Conservation (phyloP, 2,113 vertebrate genomes). For the Platichthys flesus region DNA sequence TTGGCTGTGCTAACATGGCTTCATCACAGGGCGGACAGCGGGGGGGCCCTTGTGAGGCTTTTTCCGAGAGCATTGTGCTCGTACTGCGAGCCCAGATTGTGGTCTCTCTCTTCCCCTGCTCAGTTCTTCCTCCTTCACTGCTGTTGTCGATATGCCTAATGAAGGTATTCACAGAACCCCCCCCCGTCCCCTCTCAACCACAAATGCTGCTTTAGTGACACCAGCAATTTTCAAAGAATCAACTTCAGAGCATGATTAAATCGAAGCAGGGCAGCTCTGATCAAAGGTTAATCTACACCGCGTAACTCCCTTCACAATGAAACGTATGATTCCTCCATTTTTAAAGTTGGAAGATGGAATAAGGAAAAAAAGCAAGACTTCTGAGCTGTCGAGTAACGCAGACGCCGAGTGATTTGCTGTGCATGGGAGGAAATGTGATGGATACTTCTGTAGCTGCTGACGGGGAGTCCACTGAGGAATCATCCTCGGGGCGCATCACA, state of each 20-base stretch:
- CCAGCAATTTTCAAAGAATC: constrained; percentile 71
- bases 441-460: constrained; percentile 33
- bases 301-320: constrained; percentile 60
- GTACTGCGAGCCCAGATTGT: constrained; percentile 25
- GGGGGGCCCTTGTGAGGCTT: constrained; percentile 14
- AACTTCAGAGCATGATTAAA: constrained; percentile 76
- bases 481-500: constrained; percentile 15
- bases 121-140: constrained; percentile 2
- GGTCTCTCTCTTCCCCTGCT: constrained; percentile 16
- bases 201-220: constrained; percentile 66
- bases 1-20: constrained; percentile 44
- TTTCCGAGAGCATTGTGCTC: constrained; percentile 28
- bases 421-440: constrained; percentile 40
- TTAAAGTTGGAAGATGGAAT: constrained; percentile 16
- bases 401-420: constrained; percentile 26
- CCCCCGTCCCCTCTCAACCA: constrained; percentile 7
- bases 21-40: constrained; percentile 16
- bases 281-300: constrained; percentile 78
- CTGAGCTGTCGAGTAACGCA: constrained; percentile 35
- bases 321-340: constrained; percentile 41
- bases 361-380: constrained; percentile 18
- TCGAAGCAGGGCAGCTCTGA: constrained; percentile 68
- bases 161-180: constrained; percentile 18
- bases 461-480: constrained; percentile 44
- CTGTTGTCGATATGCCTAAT: constrained; percentile 13